Percentiles rank a stretch among this genome's conserved stretches.
Evolutionary conservation across 37 sponge, comb jelly and placozoan species (phyloP).

Genomic region (Ephydatia muelleri): DNA sequence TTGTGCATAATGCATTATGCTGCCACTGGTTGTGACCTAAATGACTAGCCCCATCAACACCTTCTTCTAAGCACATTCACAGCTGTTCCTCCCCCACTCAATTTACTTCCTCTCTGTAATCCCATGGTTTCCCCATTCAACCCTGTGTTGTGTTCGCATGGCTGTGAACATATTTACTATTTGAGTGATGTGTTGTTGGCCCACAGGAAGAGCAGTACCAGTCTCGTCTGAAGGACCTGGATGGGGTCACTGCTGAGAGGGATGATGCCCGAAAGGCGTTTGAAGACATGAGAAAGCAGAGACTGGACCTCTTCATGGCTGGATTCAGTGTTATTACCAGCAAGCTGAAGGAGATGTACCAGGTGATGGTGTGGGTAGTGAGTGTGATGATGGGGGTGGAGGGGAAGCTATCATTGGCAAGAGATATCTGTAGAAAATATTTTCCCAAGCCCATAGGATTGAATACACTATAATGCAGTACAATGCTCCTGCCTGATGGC

Average conservation of each 20-base stretch:
- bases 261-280: constrained; percentile 76
- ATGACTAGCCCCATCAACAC: neutral
- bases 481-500: too few relatives aligned
- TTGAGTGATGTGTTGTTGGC: neutral
- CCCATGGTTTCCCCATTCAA: too few relatives aligned
- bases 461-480: too few relatives aligned
- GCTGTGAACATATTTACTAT: neutral
- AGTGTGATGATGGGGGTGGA: neutral
- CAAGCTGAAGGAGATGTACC: constrained; percentile 99
- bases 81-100: neutral
- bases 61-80: neutral
- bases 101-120: neutral
- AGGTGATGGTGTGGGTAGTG: constrained; percentile 75
- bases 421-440: too few relatives aligned
- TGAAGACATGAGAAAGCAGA: constrained; percentile 83
- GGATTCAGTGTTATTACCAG: constrained; percentile 92
- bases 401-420: too few relatives aligned
- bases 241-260: constrained; percentile 76
- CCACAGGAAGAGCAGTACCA: constrained; percentile 73
- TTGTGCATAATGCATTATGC: too few relatives aligned
- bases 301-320: constrained; percentile 95
- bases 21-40: too few relatives aligned
- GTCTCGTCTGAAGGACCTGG: constrained; percentile 80
- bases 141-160: too few relatives aligned
- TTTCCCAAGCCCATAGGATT: too few relatives aligned